phyloP scores from a whole-genome alignment of 2,888 invertebrate species.

The Entomobrya proxima region DNA sequence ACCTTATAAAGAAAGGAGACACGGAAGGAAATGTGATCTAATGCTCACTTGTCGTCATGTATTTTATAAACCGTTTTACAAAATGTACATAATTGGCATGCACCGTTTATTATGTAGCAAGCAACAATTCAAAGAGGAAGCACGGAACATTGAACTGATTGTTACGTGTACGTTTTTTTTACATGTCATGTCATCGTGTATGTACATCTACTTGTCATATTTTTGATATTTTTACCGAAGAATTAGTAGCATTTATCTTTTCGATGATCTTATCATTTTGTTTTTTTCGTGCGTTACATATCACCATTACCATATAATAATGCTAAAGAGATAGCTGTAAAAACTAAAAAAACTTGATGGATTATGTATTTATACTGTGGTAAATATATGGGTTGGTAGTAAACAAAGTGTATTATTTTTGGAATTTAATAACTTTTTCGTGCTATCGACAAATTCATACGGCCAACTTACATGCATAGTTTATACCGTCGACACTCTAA shows the following conservation, averaged over 20 bases:
- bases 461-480: background rate
- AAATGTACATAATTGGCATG: constrained; percentile 16
- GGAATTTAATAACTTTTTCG: constrained; percentile 28
- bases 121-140: background rate
- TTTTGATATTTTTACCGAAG: too few species aligned
- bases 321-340: too few species aligned
- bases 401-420: too few species aligned
- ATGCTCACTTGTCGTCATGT: constrained; percentile 68
- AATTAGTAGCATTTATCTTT: background rate
- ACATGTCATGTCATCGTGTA: background rate
- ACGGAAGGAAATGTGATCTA: constrained; percentile 65
- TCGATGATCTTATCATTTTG: too few species aligned
- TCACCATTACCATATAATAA: too few species aligned
- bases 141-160: background rate
- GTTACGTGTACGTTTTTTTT: background rate
- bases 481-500: too few species aligned
- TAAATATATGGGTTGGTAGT: too few species aligned
- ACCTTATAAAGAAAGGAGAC: background rate
- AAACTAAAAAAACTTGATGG: too few species aligned
- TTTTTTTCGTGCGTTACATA: too few species aligned
- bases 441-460: constrained; percentile 63
- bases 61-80: constrained; percentile 31
- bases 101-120: background rate
- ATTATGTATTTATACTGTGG: too few species aligned
- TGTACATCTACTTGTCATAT: background rate